A percentile compares a stretch with the other conserved stretches of the same genome.
Conservation (phyloP, 2,888 invertebrate species). For the Archips xylosteana region DNA sequence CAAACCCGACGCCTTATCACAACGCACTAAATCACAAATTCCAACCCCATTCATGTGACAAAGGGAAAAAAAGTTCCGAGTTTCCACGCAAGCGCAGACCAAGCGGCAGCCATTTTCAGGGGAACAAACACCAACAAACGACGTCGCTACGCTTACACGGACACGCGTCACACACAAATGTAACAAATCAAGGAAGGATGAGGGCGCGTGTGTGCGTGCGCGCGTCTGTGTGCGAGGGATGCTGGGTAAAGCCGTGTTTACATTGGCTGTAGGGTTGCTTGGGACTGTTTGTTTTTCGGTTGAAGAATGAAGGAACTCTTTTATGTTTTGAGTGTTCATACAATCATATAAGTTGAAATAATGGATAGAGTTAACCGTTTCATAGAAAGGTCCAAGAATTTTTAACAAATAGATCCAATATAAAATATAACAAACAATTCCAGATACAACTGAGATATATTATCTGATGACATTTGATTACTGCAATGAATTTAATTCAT, state of each 20-base stretch:
- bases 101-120: constrained; percentile 79
- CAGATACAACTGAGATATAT: neutral
- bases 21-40: constrained; percentile 45
- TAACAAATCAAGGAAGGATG: constrained; percentile 65
- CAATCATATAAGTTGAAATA: constrained; percentile 5
- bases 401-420: neutral
- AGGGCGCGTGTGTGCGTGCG: constrained; percentile 49
- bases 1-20: constrained; percentile 35
- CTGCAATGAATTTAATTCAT: too few relatives aligned
- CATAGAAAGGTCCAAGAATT: constrained; percentile 13
- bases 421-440: neutral
- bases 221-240: constrained; percentile 66
- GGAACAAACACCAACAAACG: constrained; percentile 61
- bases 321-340: constrained; percentile 25
- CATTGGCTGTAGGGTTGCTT: constrained; percentile 47
- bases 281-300: constrained; percentile 50
- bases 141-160: constrained; percentile 44
- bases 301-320: constrained; percentile 16
- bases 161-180: constrained; percentile 51
- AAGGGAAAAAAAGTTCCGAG: constrained; percentile 38
- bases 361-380: constrained; percentile 33
- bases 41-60: neutral
- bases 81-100: constrained; percentile 67
- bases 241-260: constrained; percentile 70
- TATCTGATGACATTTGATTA: too few relatives aligned